phyloP scores from a whole-genome alignment of 2,888 invertebrate species.

The Rhamnusium bicolor region DNA sequence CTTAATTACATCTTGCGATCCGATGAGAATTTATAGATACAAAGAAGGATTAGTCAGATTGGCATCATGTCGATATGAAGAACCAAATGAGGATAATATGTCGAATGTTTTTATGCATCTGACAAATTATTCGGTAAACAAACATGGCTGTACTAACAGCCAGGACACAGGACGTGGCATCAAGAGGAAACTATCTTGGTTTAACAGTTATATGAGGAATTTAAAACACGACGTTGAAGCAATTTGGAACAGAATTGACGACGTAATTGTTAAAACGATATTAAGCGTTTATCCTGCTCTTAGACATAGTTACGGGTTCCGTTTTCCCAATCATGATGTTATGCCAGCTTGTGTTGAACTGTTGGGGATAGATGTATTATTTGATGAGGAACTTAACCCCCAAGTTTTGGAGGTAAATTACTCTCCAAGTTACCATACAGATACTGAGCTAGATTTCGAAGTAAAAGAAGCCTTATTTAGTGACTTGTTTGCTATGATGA shows the following conservation, averaged over 20 bases:
- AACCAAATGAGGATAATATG: constrained; percentile 86
- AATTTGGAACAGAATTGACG: constrained; percentile 89
- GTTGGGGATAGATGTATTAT: constrained; percentile 89
- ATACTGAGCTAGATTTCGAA: constrained; percentile 87
- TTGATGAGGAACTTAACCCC: constrained; percentile 89
- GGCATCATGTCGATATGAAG: constrained; percentile 90
- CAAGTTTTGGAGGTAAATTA: constrained; percentile 93
- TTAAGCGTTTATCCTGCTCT: constrained; percentile 90
- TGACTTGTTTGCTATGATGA: constrained; percentile 86
- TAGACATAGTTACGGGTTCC: constrained; percentile 89
- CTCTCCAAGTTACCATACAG: constrained; percentile 94
- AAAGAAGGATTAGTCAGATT: constrained; percentile 93
- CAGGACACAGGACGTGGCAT: constrained; percentile 90
- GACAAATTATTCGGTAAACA: constrained; percentile 95
- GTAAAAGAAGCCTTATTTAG: constrained; percentile 86
- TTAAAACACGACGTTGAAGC: constrained; percentile 83
- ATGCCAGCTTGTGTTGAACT: constrained; percentile 91
- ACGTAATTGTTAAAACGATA: constrained; percentile 92
- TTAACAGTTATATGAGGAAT: constrained; percentile 82
- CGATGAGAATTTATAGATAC: constrained; percentile 90
- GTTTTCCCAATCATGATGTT: constrained; percentile 90
- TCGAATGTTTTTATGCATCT: constrained; percentile 94
- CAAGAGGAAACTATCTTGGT: constrained; percentile 79
- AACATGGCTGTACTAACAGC: constrained; percentile 88
- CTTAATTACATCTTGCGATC: constrained; percentile 92